Evolutionary conservation across 2,113 vertebrate species (phyloP), one percentile per base, ranked within the genome.

Genomic region (Mormoops blainvillei): DNA sequence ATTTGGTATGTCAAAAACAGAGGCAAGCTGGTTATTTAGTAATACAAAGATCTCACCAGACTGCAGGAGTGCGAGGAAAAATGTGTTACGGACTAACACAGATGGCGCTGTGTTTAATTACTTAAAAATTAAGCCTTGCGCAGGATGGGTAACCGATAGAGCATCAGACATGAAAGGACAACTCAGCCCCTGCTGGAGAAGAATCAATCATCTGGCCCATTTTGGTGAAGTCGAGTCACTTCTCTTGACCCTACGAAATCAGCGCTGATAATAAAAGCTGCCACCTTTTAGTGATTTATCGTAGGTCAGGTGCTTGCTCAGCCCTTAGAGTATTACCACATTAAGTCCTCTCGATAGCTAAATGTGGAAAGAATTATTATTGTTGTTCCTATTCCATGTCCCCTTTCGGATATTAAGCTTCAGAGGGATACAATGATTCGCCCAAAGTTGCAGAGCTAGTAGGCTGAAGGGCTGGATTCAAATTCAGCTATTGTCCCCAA

Each of bases 1-100:
- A 81, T 50, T 85, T 73, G 92, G 41, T 92, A 8, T 38, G 52
- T 81, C 85, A n/a, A 56, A 88, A 94, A 94, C 58, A 92, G 77
- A 89, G 41, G 36, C 74, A 93, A 74, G 18, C 33, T 73, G 65
- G 76, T 73, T 81, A 85, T 91, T 82, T 87, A 71, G 73, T 61
- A 89, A 71, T 43, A 83, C 5, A 41, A 68, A 54, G 48, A 68
- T 80, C 19, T 87, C 71, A 58, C n/a, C 87, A 94, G 87, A 87
- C 26, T 54, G 20, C 2, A 48, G 33, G 20, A 31, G 13, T 28
- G 20, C 54, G 61, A 92, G 56, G 61, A 77, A 91, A 93, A 89
- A 76, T 22, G 89, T 26, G 33, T 61, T 65, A 63, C 18, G 9
- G 19, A 50, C 28, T 81, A 52, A 87, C 58, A 56, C 80, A 95